Conservation (phyloP, 2,888 invertebrate species). For the Pelosia muscerda region DNA sequence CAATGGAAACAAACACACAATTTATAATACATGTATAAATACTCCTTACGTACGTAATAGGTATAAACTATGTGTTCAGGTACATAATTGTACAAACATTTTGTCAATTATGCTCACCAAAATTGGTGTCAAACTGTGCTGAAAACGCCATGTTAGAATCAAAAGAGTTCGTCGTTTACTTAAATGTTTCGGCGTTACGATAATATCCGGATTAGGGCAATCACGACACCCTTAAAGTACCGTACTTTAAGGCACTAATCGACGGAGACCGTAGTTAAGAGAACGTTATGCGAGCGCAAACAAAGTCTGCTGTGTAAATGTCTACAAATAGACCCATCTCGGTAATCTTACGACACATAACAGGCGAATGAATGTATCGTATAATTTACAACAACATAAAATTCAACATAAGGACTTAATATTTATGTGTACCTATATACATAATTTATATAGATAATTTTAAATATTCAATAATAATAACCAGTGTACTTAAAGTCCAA, state of each 20-base stretch:
- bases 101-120: background rate
- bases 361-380: background rate
- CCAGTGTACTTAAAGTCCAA: background rate
- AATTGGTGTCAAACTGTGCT: constrained; percentile 23
- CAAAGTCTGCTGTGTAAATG: constrained; percentile 11
- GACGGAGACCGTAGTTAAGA: constrained; percentile 27
- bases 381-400: background rate
- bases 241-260: constrained; percentile 25
- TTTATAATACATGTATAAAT: too few relatives aligned
- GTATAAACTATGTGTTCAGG: background rate
- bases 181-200: constrained; percentile 41
- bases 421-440: background rate
- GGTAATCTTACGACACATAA: background rate
- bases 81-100: background rate
- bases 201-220: constrained; percentile 45
- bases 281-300: constrained; percentile 22
- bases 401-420: background rate
- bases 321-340: constrained; percentile 22
- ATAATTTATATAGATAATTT: background rate
- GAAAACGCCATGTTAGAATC: constrained; percentile 21
- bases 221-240: constrained; percentile 36
- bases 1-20: background rate
- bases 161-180: constrained; percentile 22
- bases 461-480: background rate
- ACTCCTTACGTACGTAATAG: background rate